Evolutionary conservation across 1,140 invertebrate genomes (phyloP), one percentile per base, ranked within the genome.

Genomic region (Drosophila eugracilis): DNA sequence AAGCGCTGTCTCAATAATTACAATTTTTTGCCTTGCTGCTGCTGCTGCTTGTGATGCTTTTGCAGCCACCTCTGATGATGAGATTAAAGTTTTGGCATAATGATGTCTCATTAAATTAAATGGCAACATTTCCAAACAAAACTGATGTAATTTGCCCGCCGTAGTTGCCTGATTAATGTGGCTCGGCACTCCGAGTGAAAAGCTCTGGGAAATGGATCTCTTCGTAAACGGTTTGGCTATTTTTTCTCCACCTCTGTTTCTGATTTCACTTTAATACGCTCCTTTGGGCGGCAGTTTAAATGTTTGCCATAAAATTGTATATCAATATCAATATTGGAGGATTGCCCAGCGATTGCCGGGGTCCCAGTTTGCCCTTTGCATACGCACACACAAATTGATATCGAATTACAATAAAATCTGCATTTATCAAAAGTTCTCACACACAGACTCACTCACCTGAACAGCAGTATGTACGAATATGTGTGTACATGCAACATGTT

Each of bases 61-160:
- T 52, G 4, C 32, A 36, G 47, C 12, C 70, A 7, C 32, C 26
- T 30, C 24, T 59, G 41, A 30, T 48, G 45, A 67, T 67, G 71
- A 49, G 73, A 75, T 75, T 75, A 75, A 75, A 75, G 73, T 75
- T 67, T 67, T 59, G 71, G 60, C 71, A 75, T 75, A 75, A 75
- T 75, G 73, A 75, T 59, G 71, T 53, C 71, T 67, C 71, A 75
- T 75, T 75, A 65, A 75, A 75, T 53, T 75, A 75, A 75, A 75
- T 75, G 60, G 71, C 73, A 52, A 36, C 71, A 75, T 53, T 75
- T 75, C 14, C 22, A 17, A 63, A 63, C 39, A 47, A 73, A 54
- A 53, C 70, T 73, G 57, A 65, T 57, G 48, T 66, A 70, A 71
- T 70, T 70, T 70, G 66, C 37, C 62, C 21, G 62, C 15, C 48